phyloP scores from a whole-genome alignment of 2,797 vertebrate species.

The Catharus ustulatus region DNA sequence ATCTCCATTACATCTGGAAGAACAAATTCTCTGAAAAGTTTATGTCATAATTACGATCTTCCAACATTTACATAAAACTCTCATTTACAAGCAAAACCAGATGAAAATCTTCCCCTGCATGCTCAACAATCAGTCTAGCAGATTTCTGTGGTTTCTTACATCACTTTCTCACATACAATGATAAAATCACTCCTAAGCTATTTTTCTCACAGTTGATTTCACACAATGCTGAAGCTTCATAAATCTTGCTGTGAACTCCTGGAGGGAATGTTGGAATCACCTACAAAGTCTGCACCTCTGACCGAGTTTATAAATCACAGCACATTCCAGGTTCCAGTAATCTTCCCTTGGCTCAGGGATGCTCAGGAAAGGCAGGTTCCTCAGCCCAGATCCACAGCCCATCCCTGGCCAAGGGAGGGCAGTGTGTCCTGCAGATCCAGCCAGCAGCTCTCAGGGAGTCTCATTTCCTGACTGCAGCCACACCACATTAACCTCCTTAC shows the following conservation, averaged over 20 bases:
- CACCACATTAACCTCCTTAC: neutral
- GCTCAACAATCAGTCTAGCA: neutral
- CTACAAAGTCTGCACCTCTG: neutral
- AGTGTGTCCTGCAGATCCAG: neutral
- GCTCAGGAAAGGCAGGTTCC: neutral
- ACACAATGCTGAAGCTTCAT: neutral
- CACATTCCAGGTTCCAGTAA: neutral
- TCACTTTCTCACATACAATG: neutral
- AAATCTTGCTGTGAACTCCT: neutral
- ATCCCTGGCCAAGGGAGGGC: constrained; percentile 33
- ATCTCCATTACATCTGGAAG: neutral
- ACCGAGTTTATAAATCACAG: neutral
- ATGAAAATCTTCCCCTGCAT: neutral
- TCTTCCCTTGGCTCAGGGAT: rapidly evolving
- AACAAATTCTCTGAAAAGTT: neutral
- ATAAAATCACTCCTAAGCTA: neutral
- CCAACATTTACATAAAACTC: neutral
- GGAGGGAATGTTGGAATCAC: neutral
- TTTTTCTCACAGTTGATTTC: neutral
- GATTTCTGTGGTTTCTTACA: neutral
- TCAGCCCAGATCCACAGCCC: neutral
- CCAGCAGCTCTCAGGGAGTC: neutral
- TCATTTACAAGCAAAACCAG: neutral
- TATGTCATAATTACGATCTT: neutral
- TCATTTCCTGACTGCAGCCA: neutral